Base-by-base conservation (phyloP, 2,888 invertebrate species). In the Linnaemya vulpina region DNA sequence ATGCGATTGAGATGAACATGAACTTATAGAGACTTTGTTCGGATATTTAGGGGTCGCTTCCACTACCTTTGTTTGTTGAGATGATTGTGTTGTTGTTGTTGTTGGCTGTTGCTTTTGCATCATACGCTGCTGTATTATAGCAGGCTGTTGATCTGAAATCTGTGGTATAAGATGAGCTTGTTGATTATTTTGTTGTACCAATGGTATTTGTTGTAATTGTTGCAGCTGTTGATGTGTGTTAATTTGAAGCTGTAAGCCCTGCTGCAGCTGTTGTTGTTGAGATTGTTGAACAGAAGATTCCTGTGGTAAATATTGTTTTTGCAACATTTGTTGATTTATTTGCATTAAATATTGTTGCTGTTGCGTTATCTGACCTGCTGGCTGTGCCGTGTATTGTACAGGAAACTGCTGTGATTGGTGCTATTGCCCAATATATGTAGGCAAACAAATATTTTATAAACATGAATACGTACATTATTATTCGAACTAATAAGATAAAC, bases 311-410 rank as follows among this genome's bases (percentile, higher is more conserved):
- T 89, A 87, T 40, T 88, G 70, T 7, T 89, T 78, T 10, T 82
- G 68, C 5, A 89, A 77, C 75, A 88, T 20, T 62, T 91, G 89
- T 38, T 90, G 91, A 53, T 90, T 91, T 62, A 91, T 90, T 30
- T 84, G 88, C 0, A 84, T 67, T n/a, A 83, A 80, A 58, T 86
- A 87, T 74, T 89, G 88, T 71, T 88, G 88, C 3, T 86, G 40
- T 43, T 58, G 71, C 8, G 20, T 13, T 3, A 0, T 51, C 17
- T 49, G 86, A n/a, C 20, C 43, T 43, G 38, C n/a, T 62, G 75
- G 75, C 22, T 68, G 74, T 22, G 62, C 9, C 35, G 68, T 17
- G 43, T 87, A 85, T 22, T 85, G 87, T 58, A 46, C 63, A 51
- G 86, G 81, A 30, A 81, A 58, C 25, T 86, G 78, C 58, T 82